Evolutionary conservation across 2,888 invertebrate genomes (phyloP).

Genomic region (Idaea aversata): DNA sequence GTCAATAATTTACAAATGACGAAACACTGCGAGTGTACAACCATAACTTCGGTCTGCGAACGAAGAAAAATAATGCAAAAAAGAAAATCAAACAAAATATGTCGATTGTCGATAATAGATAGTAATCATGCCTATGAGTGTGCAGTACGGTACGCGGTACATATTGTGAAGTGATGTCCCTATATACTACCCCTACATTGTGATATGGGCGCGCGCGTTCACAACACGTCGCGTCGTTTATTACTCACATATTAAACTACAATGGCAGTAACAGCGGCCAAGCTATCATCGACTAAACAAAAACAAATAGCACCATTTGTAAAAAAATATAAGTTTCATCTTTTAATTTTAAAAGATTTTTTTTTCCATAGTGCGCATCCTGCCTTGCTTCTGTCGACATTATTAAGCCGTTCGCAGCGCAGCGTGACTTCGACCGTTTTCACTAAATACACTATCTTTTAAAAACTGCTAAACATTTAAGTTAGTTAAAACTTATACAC

Average conservation of each 20-base stretch:
- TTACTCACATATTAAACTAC: constrained; percentile 43
- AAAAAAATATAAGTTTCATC: constrained; percentile 69
- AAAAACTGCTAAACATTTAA: constrained; percentile 49
- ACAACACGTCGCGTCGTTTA: constrained; percentile 38
- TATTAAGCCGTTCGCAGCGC: constrained; percentile 40
- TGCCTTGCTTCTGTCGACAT: constrained; percentile 17
- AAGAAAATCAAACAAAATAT: too few relatives aligned
- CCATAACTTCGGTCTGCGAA: too few relatives aligned
- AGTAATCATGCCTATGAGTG: too few relatives aligned
- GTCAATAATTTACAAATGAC: too few relatives aligned
- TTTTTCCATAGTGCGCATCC: constrained; percentile 29
- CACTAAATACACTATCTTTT: constrained; percentile 37
- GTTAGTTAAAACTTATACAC: constrained; percentile 64
- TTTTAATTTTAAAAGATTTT: constrained; percentile 49
- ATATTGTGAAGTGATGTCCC: constrained; percentile 33
- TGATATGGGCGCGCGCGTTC: constrained; percentile 51
- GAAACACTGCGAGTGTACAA: too few relatives aligned
- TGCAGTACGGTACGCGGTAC: constrained; percentile 36
- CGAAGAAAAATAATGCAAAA: too few relatives aligned
- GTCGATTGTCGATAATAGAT: too few relatives aligned
- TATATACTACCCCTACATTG: constrained; percentile 36
- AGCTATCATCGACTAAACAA: constrained; percentile 73
- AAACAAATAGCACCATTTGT: constrained; percentile 79
- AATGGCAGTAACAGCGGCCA: constrained; percentile 65
- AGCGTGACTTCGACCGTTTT: constrained; percentile 36